Evolutionary conservation across 2,888 invertebrate species (phyloP).

Genomic region (Nebria salina): DNA sequence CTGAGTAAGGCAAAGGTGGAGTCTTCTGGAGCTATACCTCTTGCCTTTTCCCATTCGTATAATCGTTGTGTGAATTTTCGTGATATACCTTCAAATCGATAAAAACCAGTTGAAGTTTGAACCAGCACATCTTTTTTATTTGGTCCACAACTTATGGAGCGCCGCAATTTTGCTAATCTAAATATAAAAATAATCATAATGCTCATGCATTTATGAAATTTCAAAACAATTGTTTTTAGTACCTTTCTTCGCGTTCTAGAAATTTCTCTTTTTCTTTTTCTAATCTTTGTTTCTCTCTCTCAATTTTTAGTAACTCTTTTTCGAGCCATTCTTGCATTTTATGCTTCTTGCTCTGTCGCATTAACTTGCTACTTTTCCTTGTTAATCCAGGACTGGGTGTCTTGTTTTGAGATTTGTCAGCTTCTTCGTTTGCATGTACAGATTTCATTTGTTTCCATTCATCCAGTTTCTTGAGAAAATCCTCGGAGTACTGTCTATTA

Average conservation of each 20-base stretch:
- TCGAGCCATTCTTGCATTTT: conserved; percentile 66
- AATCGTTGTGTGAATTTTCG: conserved; percentile 89
- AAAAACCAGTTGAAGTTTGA: conserved; percentile 83
- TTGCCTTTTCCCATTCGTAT: conserved; percentile 92
- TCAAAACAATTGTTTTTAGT: background rate
- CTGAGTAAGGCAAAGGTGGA: conserved; percentile 84
- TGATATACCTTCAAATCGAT: conserved; percentile 87
- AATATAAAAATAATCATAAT: conserved; percentile 23
- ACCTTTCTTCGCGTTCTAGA: conserved; percentile 72
- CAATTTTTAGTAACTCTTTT: conserved; percentile 68
- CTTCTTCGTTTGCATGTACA: conserved; percentile 54
- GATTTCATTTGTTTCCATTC: conserved; percentile 86
- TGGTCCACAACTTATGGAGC: conserved; percentile 66
- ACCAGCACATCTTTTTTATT: conserved; percentile 79
- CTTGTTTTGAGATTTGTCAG: conserved; percentile 50
- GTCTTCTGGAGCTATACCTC: conserved; percentile 85
- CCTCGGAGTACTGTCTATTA: conserved; percentile 77
- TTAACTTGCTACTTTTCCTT: conserved; percentile 55
- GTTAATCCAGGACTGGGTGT: conserved; percentile 58
- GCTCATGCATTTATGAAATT: background rate
- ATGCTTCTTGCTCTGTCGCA: conserved; percentile 56
- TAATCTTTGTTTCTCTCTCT: conserved; percentile 69
- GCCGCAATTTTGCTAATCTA: conserved; percentile 68
- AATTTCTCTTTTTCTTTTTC: conserved; percentile 72
- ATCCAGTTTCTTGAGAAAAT: conserved; percentile 84